Evolutionary conservation across 2,888 invertebrate genomes (phyloP), one percentile per base, ranked within the genome.

Genomic region (Microplitis manilae): DNA sequence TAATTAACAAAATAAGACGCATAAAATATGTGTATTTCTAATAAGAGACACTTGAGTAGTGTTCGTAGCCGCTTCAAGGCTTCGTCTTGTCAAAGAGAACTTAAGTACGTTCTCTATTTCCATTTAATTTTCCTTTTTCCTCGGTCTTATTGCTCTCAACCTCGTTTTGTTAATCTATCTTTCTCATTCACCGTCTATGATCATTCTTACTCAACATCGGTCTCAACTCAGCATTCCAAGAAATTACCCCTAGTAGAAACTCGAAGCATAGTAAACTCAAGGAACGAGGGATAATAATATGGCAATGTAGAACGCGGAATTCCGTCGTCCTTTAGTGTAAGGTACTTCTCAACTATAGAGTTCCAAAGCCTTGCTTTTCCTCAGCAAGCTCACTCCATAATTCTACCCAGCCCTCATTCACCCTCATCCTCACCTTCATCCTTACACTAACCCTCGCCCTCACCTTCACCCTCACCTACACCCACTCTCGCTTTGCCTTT

Each of bases 211-310:
- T 77, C 59, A 20, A 68, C 20, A 17, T 80, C 81, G 17, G 78
- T 78, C 77, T 78, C 78, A 80, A 30, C 30, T 30, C 30, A 30
- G 80, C 81, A 81, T 84, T 84, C 81, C 81, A 77, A 73, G 79
- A 83, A 85, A 86, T 86, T 85, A 84, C 78, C 83, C 79, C 81
- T 80, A 74, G 83, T 30, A 30, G 30, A 82, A 84, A 82, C 82
- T 84, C 67, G 72, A 78, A 73, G 71, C 76, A 76, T 4, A 30
- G 30, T 30, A 30, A 30, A 30, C 30, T 30, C 30, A 30, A 81
- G 68, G 69, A 77, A 60, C 78, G 82, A 82, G 81, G 79, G 85
- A 85, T 85, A 86, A 85, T 86, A 86, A 87, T 84, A 87, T 82
- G 83, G 84, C 83, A 81, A 84, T 81, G 83, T 83, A 80, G 83